Evolutionary conservation across 2,888 invertebrate genomes (phyloP).

Genomic region (Encarsia formosa): DNA sequence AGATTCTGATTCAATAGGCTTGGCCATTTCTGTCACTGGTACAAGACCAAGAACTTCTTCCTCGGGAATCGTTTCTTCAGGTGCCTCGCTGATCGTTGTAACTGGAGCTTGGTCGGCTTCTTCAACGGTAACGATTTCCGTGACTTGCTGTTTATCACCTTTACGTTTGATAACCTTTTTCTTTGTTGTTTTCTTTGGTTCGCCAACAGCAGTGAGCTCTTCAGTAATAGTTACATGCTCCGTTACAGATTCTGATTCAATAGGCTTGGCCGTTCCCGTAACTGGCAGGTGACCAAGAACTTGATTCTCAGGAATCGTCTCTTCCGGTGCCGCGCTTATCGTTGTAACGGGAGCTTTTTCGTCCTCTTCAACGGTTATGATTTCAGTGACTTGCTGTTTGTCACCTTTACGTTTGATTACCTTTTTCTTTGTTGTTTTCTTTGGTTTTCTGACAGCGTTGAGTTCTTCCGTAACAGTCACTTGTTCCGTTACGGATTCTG

Average conservation of each 20-base stretch:
- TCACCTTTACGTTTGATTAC: conserved; percentile 48
- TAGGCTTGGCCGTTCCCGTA: conserved; percentile 18
- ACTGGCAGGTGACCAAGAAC: conserved; percentile 33
- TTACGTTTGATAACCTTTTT: conserved; percentile 47
- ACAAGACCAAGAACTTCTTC: too few species aligned
- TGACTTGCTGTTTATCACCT: conserved; percentile 49
- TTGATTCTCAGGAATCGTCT: conserved; percentile 34
- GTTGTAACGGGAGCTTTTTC: conserved; percentile 47
- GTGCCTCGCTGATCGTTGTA: conserved; percentile 39
- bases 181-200: conserved; percentile 39
- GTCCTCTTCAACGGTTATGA: conserved; percentile 48
- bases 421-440: conserved; percentile 34
- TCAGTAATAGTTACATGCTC: conserved; percentile 33
- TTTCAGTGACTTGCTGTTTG: conserved; percentile 50
- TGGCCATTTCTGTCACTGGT: too few species aligned
- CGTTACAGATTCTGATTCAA: conserved; percentile 33
- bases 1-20: too few species aligned
- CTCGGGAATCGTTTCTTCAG: conserved; percentile 37
- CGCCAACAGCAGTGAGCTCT: conserved; percentile 31
- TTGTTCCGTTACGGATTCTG: conserved; percentile 34
- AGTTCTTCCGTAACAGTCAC: conserved; percentile 30
- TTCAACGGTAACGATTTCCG: conserved; percentile 48
- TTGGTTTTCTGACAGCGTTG: conserved; percentile 35
- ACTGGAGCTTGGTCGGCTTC: conserved; percentile 48
- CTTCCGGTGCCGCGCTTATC: conserved; percentile 32